phyloP scores from a whole-genome alignment of 1,140 invertebrate species.

The Orchestia grillus region DNA sequence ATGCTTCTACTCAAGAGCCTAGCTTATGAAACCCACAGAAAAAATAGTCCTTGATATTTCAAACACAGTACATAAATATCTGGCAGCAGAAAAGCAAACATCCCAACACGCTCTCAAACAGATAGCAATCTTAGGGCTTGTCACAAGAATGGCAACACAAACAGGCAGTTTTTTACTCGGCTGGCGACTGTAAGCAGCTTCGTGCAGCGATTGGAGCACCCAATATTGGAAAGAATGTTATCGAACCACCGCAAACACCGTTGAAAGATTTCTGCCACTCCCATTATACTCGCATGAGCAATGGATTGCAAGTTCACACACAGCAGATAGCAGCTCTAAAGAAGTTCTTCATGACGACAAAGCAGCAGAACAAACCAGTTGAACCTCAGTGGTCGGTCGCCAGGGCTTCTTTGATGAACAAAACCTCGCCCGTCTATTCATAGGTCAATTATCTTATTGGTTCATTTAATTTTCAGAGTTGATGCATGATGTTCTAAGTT shows the following conservation, averaged over 20 bases:
- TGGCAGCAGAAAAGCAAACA: not conserved
- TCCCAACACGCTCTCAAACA: not conserved
- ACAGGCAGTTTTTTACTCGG: not conserved
- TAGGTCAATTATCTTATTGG: not conserved
- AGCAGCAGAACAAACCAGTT: not conserved
- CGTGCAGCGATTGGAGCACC: not conserved
- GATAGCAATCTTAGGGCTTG: too few species aligned
- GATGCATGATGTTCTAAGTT: not conserved
- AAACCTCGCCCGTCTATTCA: not conserved
- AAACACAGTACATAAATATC: not conserved
- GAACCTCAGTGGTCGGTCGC: not conserved
- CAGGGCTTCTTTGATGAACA: not conserved
- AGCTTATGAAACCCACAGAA: not conserved
- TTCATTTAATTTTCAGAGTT: not conserved
- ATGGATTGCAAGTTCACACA: not conserved
- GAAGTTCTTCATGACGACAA: not conserved
- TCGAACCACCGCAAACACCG: not conserved
- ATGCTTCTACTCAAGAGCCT: not conserved
- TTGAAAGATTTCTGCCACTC: not conserved
- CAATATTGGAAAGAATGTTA: not conserved
- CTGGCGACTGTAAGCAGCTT: not conserved
- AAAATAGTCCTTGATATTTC: not conserved
- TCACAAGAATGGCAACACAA: not conserved
- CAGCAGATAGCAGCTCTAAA: not conserved
- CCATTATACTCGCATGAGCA: too few species aligned